Base-by-base conservation (phyloP, 2,797 vertebrate species). In the Carcharodon carcharias region DNA sequence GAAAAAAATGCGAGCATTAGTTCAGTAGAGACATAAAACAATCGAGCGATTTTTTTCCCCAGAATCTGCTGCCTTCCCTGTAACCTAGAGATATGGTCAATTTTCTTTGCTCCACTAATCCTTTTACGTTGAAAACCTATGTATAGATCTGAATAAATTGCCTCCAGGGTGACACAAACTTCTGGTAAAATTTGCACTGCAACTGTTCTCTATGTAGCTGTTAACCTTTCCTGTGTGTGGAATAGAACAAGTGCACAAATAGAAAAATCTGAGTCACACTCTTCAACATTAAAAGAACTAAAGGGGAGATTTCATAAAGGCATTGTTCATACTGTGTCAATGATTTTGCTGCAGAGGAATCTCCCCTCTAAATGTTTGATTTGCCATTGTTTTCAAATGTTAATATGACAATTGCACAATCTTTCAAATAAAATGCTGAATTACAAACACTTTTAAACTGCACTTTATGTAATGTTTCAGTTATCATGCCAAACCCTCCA, bases 61-160 rank as follows among this genome's bases (percentile, higher is more conserved):
- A n/a, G 94, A 95, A 71, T 77, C 94, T 95, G 69, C 50, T 54
- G 94, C 69, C 69, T 56, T 56, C 94, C 50, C 50, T 95, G 94
- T 95, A 95, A 77, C 50, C 69, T 58, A n/a, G 94, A 56, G 94
- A 95, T 69, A 56, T 58, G 69, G 50, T 95, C 67, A 95, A 77
- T 95, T 95, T 77, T 73, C 50, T 95, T 77, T 95, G 94, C 50
- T 50, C 69, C 40, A 56, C 94, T 95, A 73, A 95, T 95, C 94
- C 69, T 95, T 95, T 95, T 95, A 95, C 94, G 3, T 77, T 58
- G 54, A 54, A 95, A 77, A 16, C 26, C 69, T 95, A 77, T 73
- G 69, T 95, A 77, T 56, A 73, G 94, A n/a, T 95, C 14, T 77
- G 69, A 95, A 95, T 95, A 73, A 92, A 95, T 95, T 95, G 69